A percentile compares a stretch with the other conserved stretches of the same genome.
Conservation (phyloP, 1,140 invertebrate species). For the Halesus radiatus region DNA sequence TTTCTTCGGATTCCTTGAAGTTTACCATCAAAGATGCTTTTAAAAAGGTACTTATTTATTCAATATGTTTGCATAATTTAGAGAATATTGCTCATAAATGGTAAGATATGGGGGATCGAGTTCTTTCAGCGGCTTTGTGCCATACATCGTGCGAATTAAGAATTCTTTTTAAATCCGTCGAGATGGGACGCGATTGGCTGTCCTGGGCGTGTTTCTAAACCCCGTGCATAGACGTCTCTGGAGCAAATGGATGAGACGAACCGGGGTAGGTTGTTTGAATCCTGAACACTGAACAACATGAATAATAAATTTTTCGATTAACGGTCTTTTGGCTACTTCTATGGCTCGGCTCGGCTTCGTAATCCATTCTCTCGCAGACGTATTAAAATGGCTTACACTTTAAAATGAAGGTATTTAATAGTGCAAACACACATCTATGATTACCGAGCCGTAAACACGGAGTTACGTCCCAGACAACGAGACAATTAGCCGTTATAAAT, state of each 20-base stretch:
- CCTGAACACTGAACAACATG: constrained; percentile 43
- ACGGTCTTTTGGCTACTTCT: constrained; percentile 49
- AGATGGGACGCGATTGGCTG: constrained; percentile 24
- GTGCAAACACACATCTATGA: constrained; percentile 39
- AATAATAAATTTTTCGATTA: constrained; percentile 59
- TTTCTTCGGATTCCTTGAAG: too few species aligned
- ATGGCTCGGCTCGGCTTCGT: constrained; percentile 2
- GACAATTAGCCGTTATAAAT: constrained; percentile 41
- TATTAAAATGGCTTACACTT: constrained; percentile 41
- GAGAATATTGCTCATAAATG: too few species aligned
- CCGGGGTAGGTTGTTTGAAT: constrained; percentile 31
- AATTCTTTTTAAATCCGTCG: constrained; percentile 43
- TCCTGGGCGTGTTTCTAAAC: constrained; percentile 16
- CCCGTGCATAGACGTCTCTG: constrained; percentile 29
- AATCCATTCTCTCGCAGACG: constrained; percentile 25
- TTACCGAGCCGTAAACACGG: constrained; percentile 21
- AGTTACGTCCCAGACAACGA: constrained; percentile 18
- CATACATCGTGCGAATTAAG: constrained; percentile 22
- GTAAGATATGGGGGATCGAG: too few species aligned
- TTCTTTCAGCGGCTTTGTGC: too few species aligned
- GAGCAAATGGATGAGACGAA: constrained; percentile 40
- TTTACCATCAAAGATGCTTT: too few species aligned
- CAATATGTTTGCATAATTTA: too few species aligned
- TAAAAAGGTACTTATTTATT: too few species aligned
- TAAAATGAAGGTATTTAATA: constrained; percentile 45